These are phyloP conservation scores for Acanthurus leucopareius DNA, from an alignment of 2,797 vertebrate genomes.

Conservation along the genomic window DNA sequence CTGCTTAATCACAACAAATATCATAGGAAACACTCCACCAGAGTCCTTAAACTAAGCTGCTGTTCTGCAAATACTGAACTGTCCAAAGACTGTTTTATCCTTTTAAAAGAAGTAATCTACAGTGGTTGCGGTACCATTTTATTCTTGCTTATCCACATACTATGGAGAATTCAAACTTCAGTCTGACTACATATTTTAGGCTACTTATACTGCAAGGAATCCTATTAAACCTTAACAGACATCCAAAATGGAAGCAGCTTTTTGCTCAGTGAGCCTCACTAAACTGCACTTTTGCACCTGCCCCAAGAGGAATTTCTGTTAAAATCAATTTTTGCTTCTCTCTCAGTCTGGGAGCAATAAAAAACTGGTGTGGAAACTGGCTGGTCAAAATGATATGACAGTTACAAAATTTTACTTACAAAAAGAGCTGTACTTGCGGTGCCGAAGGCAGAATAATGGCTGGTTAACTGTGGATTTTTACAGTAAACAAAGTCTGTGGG, in stretches of 20 bases:
- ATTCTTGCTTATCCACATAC: neutral
- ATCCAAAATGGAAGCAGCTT: conserved; percentile 3
- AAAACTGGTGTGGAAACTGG: conserved; percentile 11
- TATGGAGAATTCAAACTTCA: neutral
- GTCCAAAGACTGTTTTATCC: neutral
- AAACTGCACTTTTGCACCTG: conserved; percentile 26
- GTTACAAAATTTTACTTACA: conserved; percentile 13
- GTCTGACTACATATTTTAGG: neutral
- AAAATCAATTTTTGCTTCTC: conserved; percentile 28
- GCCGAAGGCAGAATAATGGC: conserved; percentile 13
- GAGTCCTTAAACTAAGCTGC: neutral
- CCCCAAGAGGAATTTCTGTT: conserved; percentile 29
- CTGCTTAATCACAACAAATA: neutral
- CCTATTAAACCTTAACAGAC: conserved; percentile 9
- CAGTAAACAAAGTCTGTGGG: conserved; percentile 7
- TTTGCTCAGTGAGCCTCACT: conserved; percentile 38
- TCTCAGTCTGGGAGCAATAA: conserved; percentile 22
- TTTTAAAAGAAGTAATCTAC: neutral
- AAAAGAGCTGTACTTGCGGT: neutral
- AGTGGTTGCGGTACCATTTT: neutral
- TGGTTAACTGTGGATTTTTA: neutral
- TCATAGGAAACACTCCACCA: neutral
- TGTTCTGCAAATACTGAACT: neutral
- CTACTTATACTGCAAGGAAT: neutral
- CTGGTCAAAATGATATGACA: conserved; percentile 13